Base-by-base conservation (phyloP, 2,888 invertebrate genomes). In the Cryptus viduatorius region DNA sequence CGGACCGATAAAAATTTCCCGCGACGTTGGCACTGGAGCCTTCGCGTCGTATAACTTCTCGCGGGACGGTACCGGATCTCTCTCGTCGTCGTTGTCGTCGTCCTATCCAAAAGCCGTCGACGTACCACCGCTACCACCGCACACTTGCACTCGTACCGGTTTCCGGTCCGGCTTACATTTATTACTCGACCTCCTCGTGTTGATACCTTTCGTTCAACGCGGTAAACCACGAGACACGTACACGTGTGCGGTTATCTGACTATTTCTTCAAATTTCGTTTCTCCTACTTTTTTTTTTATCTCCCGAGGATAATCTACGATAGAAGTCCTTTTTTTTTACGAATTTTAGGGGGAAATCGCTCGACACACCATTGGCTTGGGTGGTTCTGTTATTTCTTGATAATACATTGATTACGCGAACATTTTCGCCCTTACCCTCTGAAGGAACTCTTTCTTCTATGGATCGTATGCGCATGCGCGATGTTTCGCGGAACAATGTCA, bases 131-230 rank as follows among this genome's bases (percentile, higher is more conserved):
- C 48, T 48, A 14, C 46, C 50, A n/a, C 31, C 37, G 37, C 69
- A 31, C 16, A 29, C 37, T 69, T 16, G 67, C 67, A 46, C n/a
- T 29, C 29, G 16, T 3, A 31, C 37, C 50, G 48, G 76, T 72
- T 75, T 76, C 83, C 75, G 83, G 79, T 61, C 50, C 79, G 79
- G 65, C 69, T 79, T 79, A 79, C 79, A 79, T 83, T 79, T 79
- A 79, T 71, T 79, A 83, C 75, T 64, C 69, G 16, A 46, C 82
- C 59, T 65, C 64, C 71, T 31, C 31, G 75, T 50, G 64, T 19
- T 48, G 14, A 53, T 71, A 12, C 50, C 61, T 56, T 65, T 53
- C 76, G 10, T 8, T 48, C 48, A 31, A 59, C 14, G n/a, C 31
- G n/a, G 1, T n/a, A 37, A 37, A 37, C 3, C 37, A 5, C 37